phyloP scores from a whole-genome alignment of 2,888 invertebrate genomes.

The Panopea generosa region DNA sequence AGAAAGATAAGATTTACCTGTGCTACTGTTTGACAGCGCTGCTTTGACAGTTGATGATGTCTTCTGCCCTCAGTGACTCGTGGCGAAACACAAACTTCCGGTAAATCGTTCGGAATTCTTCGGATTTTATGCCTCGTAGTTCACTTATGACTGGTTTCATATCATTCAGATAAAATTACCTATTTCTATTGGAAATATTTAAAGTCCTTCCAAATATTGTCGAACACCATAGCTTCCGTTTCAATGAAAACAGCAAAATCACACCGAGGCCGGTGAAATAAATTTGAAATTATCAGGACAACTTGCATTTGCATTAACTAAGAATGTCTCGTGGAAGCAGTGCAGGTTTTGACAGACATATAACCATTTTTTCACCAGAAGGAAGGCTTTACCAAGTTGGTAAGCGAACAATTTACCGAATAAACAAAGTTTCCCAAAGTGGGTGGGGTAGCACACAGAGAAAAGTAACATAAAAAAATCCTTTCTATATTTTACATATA shows the following conservation, averaged over 20 bases:
- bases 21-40: constrained; percentile 56
- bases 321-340: constrained; percentile 98
- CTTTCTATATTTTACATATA: too few relatives aligned
- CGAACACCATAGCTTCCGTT: too few relatives aligned
- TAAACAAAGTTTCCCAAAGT: background rate
- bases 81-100: constrained; percentile 64
- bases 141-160: too few relatives aligned
- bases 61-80: constrained; percentile 41
- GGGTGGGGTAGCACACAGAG: constrained; percentile 9
- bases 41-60: constrained; percentile 16
- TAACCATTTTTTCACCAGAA: constrained; percentile 99
- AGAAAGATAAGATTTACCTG: constrained; percentile 49
- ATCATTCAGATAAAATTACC: too few relatives aligned
- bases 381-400: constrained; percentile 99
- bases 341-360: constrained; percentile 99
- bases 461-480: too few relatives aligned
- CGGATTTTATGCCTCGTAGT: constrained; percentile 9
- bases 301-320: background rate
- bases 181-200: too few relatives aligned
- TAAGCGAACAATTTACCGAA: constrained; percentile 66
- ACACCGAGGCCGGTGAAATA: constrained; percentile 21
- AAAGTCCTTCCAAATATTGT: too few relatives aligned
- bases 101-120: constrained; percentile 5
- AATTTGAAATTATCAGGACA: background rate
- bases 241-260: constrained; percentile 56